These are phyloP conservation scores for Homarus americanus DNA, from an alignment of 1,140 invertebrate genomes.

Conservation along the genomic window DNA sequence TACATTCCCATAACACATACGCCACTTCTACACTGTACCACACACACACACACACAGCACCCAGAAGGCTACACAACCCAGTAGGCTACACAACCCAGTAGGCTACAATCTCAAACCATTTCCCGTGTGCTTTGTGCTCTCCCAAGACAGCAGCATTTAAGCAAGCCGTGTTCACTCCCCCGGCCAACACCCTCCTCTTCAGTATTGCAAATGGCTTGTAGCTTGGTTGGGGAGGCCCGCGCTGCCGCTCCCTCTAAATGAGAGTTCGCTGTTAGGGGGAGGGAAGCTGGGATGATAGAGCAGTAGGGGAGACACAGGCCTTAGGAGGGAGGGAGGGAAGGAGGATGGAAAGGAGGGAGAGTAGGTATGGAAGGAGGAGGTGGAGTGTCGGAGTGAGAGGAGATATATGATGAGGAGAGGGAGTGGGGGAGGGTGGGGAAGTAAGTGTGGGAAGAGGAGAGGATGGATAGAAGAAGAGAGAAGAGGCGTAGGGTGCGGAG, in stretches of 20 bases:
- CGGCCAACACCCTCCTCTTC: constrained; percentile 17
- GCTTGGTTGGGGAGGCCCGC: constrained; percentile 39
- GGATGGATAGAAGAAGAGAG: background rate
- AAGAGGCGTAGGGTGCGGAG: background rate
- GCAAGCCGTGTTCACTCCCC: background rate
- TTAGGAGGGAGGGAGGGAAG: background rate
- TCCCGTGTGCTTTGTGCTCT: no score
- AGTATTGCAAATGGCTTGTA: constrained; percentile 66
- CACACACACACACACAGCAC: no score
- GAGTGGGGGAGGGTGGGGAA: background rate
- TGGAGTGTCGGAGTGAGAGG: background rate
- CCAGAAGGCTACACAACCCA: no score
- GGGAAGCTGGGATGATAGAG: constrained; percentile 12
- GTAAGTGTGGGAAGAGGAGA: background rate
- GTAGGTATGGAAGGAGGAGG: background rate
- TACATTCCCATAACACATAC: no score
- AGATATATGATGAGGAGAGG: constrained; percentile 7
- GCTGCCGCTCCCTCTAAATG: constrained; percentile 23
- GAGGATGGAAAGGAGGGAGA: background rate
- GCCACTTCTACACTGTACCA: no score
- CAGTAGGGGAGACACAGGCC: background rate
- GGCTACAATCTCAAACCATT: no score
- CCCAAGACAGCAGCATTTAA: no score
- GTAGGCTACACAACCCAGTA: no score
- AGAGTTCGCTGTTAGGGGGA: constrained; percentile 45